Evolutionary conservation across 2,113 vertebrate genomes (phyloP).

Genomic region (Gorilla gorilla): DNA sequence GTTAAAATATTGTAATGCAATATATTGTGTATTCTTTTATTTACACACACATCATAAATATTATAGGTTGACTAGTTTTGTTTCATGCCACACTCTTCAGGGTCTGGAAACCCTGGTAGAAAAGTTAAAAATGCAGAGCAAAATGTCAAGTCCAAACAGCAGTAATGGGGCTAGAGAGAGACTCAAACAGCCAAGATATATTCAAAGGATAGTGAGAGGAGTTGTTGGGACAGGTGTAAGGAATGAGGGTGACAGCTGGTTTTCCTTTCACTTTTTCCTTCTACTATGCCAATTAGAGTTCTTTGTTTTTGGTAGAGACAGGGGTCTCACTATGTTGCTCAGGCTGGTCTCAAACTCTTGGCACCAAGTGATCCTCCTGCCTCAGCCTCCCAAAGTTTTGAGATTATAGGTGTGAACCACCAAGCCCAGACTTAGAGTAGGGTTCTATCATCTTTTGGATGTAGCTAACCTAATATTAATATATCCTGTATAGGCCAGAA

Average conservation of each 20-base stretch:
- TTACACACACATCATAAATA: neutral
- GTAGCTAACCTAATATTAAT: neutral
- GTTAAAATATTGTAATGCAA: neutral
- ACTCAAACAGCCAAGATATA: neutral
- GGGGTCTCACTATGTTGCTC: no score
- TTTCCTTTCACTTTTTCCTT: neutral
- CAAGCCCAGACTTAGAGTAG: neutral
- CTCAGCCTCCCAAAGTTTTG: no score
- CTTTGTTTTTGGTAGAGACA: no score
- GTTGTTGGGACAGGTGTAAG: no score
- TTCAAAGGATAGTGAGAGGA: neutral
- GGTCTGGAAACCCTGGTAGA: neutral
- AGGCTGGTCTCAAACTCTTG: no score
- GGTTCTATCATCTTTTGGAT: neutral
- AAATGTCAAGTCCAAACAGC: neutral
- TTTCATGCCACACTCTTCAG: neutral
- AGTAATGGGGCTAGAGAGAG: neutral
- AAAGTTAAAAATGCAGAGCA: neutral
- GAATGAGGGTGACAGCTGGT: accelerated
- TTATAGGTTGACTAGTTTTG: neutral
- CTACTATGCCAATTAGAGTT: no score
- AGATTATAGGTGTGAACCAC: no score
- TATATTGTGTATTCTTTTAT: neutral
- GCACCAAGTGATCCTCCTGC: no score
- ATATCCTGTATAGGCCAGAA: neutral